Evolutionary conservation across 2,797 vertebrate species (phyloP).

Genomic region (Bucorvus abyssinicus): DNA sequence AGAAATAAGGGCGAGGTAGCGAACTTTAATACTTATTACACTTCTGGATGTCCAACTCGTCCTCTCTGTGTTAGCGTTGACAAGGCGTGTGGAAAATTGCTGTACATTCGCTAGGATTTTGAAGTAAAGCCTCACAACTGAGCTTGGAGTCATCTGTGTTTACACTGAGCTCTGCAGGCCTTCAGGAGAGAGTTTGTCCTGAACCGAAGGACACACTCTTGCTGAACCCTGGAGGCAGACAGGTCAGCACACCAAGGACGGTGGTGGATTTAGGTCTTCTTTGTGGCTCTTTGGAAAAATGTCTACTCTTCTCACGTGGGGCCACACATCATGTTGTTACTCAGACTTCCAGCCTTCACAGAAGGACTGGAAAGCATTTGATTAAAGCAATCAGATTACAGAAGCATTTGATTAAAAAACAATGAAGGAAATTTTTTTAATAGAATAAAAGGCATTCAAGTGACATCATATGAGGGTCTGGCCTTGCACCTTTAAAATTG

Average conservation of each 20-base stretch:
- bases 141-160: neutral
- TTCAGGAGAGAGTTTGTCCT: neutral
- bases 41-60: neutral
- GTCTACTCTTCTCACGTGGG: neutral
- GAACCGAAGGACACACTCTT: neutral
- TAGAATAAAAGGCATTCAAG: neutral
- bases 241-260: neutral
- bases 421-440: neutral
- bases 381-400: neutral
- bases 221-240: neutral
- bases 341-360: neutral
- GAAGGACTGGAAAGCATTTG: neutral
- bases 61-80: fast-evolving
- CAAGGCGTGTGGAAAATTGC: neutral
- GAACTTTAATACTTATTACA: neutral
- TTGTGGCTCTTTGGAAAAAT: neutral
- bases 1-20: neutral
- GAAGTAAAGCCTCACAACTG: neutral
- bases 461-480: neutral
- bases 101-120: neutral
- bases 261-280: neutral
- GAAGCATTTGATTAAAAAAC: neutral
- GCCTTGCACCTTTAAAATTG: neutral
- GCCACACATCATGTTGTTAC: neutral
- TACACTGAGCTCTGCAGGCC: neutral